phyloP scores from a whole-genome alignment of 2,113 vertebrate species.

The Trochalopteron elliotii region DNA sequence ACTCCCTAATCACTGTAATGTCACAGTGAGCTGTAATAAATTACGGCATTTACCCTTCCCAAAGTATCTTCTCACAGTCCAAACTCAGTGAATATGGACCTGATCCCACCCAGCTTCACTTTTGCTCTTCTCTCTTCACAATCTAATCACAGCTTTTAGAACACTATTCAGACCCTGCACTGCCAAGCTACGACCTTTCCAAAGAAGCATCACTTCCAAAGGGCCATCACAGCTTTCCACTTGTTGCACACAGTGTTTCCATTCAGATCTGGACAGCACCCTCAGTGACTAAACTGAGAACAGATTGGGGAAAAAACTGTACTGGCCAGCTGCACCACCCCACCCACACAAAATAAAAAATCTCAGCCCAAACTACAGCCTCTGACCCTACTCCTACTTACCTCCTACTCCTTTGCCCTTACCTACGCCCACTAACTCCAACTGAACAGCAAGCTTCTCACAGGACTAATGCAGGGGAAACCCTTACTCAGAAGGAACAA shows the following conservation, averaged over 20 bases:
- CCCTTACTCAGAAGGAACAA: background rate
- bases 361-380: background rate
- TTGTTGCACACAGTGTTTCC: background rate
- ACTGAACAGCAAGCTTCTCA: background rate
- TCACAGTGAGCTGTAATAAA: background rate
- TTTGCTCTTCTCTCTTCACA: background rate
- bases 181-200: background rate
- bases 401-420: background rate
- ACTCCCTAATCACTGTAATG: background rate
- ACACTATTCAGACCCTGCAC: background rate
- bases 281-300: background rate
- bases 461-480: background rate
- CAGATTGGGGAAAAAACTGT: background rate
- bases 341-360: background rate
- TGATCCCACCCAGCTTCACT: background rate
- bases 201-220: background rate
- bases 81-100: background rate
- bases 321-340: background rate
- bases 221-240: background rate
- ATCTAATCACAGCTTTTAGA: background rate
- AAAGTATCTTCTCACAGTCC: background rate
- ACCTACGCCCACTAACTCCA: background rate
- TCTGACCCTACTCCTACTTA: background rate
- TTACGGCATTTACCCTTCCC: background rate
- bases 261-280: background rate